phyloP scores from a whole-genome alignment of 2,888 invertebrate species.

The Rhagium mordax region DNA sequence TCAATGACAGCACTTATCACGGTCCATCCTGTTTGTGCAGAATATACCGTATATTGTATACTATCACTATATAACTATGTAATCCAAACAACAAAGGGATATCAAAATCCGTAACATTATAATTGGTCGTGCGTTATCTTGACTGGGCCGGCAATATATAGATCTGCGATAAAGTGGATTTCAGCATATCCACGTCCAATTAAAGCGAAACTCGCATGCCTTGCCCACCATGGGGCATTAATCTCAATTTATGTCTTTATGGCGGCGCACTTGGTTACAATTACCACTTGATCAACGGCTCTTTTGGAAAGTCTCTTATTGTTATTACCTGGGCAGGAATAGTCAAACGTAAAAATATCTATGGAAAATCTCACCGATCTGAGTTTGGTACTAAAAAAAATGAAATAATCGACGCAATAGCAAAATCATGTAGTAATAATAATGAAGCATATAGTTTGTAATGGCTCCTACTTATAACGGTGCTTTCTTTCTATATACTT shows the following conservation, averaged over 20 bases:
- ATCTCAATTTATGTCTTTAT: conserved; percentile 52
- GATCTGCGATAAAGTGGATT: conserved; percentile 54
- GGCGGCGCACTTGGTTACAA: conserved; percentile 25
- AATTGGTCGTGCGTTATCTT: conserved; percentile 54
- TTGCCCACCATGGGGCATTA: conserved; percentile 50
- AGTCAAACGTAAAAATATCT: neutral
- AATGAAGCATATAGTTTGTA: too few relatives aligned
- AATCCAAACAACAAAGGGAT: conserved; percentile 1
- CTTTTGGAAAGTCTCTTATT: conserved; percentile 8
- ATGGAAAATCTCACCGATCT: neutral
- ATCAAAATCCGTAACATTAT: conserved; percentile 40
- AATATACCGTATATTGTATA: neutral
- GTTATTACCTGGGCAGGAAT: neutral
- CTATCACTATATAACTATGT: conserved; percentile 1
- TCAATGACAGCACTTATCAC: neutral
- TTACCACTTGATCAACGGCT: conserved; percentile 36
- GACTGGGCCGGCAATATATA: conserved; percentile 52
- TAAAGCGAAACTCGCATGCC: conserved; percentile 52
- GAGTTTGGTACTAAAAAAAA: neutral
- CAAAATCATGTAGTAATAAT: too few relatives aligned
- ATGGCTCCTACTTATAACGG: too few relatives aligned
- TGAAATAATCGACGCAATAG: too few relatives aligned
- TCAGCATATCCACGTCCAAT: conserved; percentile 56
- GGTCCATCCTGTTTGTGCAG: neutral
- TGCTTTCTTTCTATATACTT: too few relatives aligned